A percentile compares a stretch with the other conserved stretches of the same genome.
These are phyloP conservation scores for Campaea margaritaria DNA, from an alignment of 2,888 invertebrate genomes.

Conservation along the genomic window DNA sequence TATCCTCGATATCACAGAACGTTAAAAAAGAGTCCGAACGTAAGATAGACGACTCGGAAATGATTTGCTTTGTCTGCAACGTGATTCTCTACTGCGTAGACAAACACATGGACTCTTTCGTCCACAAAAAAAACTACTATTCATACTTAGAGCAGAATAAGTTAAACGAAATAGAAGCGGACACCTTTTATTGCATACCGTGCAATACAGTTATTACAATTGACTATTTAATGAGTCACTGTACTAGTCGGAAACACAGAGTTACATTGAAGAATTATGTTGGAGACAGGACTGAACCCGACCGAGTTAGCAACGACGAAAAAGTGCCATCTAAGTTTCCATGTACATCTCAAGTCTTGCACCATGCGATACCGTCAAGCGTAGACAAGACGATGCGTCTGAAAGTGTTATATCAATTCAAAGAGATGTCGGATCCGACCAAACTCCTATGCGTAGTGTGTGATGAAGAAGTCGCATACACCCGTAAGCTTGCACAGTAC, in stretches of 20 bases:
- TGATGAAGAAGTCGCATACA: conserved; percentile 28
- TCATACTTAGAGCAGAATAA: conserved; percentile 32
- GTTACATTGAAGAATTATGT: not conserved
- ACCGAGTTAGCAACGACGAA: not conserved
- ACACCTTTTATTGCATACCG: conserved; percentile 29
- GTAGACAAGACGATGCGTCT: conserved; percentile 19
- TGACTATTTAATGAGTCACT: conserved; percentile 30
- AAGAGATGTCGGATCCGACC: conserved; percentile 13
- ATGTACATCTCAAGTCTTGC: not conserved
- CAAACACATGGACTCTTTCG: conserved; percentile 26
- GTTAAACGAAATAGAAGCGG: conserved; percentile 33
- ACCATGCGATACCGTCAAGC: not conserved
- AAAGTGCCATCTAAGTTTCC: not conserved
- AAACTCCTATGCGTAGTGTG: conserved; percentile 32
- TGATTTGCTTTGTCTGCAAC: conserved; percentile 36
- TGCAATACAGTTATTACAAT: conserved; percentile 33
- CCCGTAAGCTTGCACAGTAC: not conserved
- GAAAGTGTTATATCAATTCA: conserved; percentile 31
- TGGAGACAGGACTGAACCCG: not conserved
- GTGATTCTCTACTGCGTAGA: conserved; percentile 12
- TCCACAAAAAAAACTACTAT: conserved; percentile 32
- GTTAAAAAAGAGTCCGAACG: conserved; percentile 12
- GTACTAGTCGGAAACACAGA: conserved; percentile 29
- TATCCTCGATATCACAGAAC: conserved; percentile 29
- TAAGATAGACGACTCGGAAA: conserved; percentile 9